These are phyloP conservation scores for Hemitrygon akajei DNA, from an alignment of 2,797 vertebrate genomes.

Conservation along the genomic window DNA sequence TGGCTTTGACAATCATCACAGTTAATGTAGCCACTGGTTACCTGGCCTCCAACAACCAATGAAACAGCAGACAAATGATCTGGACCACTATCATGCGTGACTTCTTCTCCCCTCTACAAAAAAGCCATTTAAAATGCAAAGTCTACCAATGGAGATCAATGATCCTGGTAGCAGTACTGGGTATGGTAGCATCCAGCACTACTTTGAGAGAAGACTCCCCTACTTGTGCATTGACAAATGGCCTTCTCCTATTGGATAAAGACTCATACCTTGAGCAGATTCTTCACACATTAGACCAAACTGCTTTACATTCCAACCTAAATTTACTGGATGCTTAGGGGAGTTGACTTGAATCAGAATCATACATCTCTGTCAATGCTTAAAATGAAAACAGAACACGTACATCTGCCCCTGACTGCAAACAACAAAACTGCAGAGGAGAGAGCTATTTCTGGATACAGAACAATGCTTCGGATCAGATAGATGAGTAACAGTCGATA, in stretches of 20 bases:
- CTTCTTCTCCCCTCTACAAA: not conserved
- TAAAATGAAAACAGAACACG: constrained; percentile 56
- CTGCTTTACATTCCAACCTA: not conserved
- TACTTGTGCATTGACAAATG: not conserved
- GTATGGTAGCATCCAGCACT: not conserved
- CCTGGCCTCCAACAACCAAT: not conserved
- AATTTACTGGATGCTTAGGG: not conserved
- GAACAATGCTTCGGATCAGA: constrained; percentile 42
- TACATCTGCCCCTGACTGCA: constrained; percentile 49
- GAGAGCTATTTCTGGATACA: constrained; percentile 48
- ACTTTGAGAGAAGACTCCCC: not conserved
- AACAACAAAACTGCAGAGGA: constrained; percentile 45
- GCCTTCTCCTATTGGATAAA: not conserved
- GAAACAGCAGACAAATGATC: not conserved
- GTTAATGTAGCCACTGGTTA: not conserved
- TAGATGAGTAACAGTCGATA: constrained; percentile 49
- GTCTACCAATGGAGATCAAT: not conserved
- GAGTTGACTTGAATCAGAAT: constrained; percentile 9
- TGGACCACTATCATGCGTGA: not conserved
- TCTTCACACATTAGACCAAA: not conserved
- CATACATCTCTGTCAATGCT: constrained; percentile 55
- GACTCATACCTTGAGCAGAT: not conserved
- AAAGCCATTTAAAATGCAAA: not conserved
- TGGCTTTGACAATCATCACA: not conserved
- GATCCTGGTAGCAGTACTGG: not conserved